phyloP scores from a whole-genome alignment of 2,888 invertebrate species.

The Leptopilina drosophilae region DNA sequence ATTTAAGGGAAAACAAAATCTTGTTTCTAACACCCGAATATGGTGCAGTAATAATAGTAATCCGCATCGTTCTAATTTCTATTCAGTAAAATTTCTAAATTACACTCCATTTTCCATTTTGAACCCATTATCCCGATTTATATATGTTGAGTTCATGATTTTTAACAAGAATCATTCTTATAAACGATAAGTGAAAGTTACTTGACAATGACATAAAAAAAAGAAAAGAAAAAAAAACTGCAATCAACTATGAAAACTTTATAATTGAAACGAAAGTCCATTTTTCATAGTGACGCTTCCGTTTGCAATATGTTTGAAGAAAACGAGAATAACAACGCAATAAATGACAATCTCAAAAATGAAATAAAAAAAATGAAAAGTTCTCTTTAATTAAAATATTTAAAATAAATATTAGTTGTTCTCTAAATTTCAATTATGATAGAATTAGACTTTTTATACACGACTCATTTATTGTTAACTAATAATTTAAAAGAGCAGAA shows the following conservation, averaged over 20 bases:
- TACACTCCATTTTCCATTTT: slow-evolving; percentile 6
- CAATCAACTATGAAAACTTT: background rate
- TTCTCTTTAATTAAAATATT: no score
- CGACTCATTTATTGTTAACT: no score
- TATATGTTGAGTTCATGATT: background rate
- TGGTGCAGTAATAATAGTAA: background rate
- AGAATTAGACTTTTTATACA: no score
- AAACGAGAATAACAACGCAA: no score
- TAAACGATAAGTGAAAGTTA: slow-evolving; percentile 22
- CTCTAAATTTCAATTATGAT: no score
- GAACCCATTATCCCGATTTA: background rate
- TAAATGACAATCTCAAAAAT: no score
- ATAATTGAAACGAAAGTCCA: background rate
- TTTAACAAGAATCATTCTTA: slow-evolving; percentile 12
- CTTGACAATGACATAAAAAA: slow-evolving; percentile 3
- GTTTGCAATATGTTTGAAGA: no score
- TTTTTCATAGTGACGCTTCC: no score
- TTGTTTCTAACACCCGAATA: slow-evolving; percentile 27
- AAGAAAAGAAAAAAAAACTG: background rate
- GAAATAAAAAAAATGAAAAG: no score
- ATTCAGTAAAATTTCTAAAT: slow-evolving; percentile 31
- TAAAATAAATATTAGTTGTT: no score
- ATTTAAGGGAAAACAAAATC: slow-evolving; percentile 5
- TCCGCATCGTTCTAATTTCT: slow-evolving; percentile 15
- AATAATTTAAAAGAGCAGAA: no score